Evolutionary conservation across 2,888 invertebrate species (phyloP), one percentile per base, ranked within the genome.

Genomic region (Xestia rhomboidea): DNA sequence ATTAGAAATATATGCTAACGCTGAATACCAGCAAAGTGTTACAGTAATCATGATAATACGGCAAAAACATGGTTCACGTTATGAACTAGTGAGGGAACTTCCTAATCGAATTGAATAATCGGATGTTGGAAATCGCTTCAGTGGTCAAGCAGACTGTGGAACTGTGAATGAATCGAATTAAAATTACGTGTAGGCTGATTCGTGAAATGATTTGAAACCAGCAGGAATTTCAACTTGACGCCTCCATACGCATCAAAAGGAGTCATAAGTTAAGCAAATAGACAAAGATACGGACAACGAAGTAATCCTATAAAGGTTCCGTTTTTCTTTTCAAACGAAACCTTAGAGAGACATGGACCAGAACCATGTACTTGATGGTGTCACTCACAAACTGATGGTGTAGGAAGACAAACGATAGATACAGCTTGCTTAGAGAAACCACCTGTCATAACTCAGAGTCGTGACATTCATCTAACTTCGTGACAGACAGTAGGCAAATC

Each of bases 11-110:
- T 84, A 88, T 82, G 87, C 79, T 78, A 82, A 79, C 77, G 68
- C 66, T 68, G 76, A 75, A 62, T 84, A 76, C 74, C n/a, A 66
- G 60, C 71, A 67, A 87, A 81, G 76, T 84, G 84, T 89, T 89
- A 90, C 85, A 88, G 83, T 89, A 89, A 89, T 85, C 81, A 76
- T 77, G 79, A 84, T 90, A 86, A 87, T 86, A 85, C 82, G 75
- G 81, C 87, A 89, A 87, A 89, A 89, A 84, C 87, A 74, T 78
- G 79, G 79, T 82, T 57, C 49, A 51, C 68, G 68, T 70, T 79
- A 51, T 70, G 60, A 67, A 71, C 70, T 88, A 88, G 87, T 82
- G 88, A 73, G 82, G 87, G 69, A 49, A 63, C 64, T 76, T 72
- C 49, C 49, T 73, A 74, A 78, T 84, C 72, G 69, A 68, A 66